These are phyloP conservation scores for Oncorhynchus gorbuscha DNA, from an alignment of 2,113 vertebrate species.

Conservation along the genomic window DNA sequence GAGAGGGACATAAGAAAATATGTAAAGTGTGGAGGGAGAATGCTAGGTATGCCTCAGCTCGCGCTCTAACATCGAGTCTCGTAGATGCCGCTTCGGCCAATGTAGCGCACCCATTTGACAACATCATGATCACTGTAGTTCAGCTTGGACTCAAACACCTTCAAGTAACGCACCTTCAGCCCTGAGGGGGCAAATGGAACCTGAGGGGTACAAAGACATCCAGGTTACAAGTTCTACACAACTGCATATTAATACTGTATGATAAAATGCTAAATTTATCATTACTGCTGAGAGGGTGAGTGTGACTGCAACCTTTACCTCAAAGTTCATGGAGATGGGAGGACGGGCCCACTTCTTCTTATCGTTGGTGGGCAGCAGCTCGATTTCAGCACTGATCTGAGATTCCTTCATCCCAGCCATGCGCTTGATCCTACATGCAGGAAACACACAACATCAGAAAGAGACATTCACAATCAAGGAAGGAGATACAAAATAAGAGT, in stretches of 20 bases:
- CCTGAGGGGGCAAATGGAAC: constrained; percentile 97
- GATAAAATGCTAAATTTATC: background rate
- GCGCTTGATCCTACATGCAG: constrained; percentile 87
- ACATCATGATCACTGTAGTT: constrained; percentile 99
- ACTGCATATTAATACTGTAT: background rate
- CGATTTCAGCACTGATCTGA: constrained; percentile 98
- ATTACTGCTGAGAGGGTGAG: background rate
- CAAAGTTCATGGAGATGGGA: constrained; percentile 99
- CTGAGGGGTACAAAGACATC: constrained; percentile 57
- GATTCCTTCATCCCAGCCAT: constrained; percentile 99
- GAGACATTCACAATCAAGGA: background rate
- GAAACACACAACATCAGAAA: constrained; percentile 37
- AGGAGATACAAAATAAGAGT: background rate
- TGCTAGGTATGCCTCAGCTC: constrained; percentile 42
- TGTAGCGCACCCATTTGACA: constrained; percentile 99
- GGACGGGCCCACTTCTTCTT: constrained; percentile 99
- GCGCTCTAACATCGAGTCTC: constrained; percentile 82
- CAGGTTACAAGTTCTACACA: background rate
- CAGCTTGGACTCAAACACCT: constrained; percentile 99
- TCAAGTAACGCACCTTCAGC: constrained; percentile 98
- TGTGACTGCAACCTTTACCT: constrained; percentile 73
- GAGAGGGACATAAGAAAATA: constrained; percentile 74
- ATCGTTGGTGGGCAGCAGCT: constrained; percentile 97
- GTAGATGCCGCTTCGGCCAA: constrained; percentile 97
- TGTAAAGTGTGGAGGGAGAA: constrained; percentile 60